A percentile compares a stretch with the other conserved stretches of the same genome.
Evolutionary conservation across 2,888 invertebrate genomes (phyloP).

Genomic region (Chymomyza amoena): DNA sequence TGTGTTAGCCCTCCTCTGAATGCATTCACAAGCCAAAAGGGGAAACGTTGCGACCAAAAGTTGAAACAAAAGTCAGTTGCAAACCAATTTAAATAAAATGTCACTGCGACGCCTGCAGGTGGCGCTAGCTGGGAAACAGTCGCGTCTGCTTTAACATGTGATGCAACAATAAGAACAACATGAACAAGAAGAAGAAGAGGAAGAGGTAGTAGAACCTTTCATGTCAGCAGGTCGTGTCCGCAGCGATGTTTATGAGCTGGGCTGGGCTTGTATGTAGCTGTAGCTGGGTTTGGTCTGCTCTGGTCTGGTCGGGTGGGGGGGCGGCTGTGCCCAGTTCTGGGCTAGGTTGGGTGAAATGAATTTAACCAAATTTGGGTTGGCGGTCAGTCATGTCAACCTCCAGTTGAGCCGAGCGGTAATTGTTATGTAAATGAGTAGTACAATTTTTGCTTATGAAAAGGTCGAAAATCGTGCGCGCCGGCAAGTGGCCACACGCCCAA

Average conservation of each 20-base stretch:
- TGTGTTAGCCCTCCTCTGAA: constrained; percentile 26
- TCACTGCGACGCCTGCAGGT: constrained; percentile 59
- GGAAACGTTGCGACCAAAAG: constrained; percentile 3
- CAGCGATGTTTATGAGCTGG: not conserved
- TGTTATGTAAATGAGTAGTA: constrained; percentile 72
- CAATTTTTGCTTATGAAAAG: constrained; percentile 65
- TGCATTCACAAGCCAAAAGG: not conserved
- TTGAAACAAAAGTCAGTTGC: constrained; percentile 48
- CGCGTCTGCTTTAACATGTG: constrained; percentile 44
- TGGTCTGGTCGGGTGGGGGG: too few relatives aligned
- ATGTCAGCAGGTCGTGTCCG: not conserved
- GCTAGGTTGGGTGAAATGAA: not conserved
- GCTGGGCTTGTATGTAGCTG: not conserved
- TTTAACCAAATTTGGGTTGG: not conserved
- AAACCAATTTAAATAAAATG: constrained; percentile 69
- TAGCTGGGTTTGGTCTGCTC: not conserved
- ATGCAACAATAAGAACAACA: constrained; percentile 18
- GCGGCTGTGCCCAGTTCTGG: too few relatives aligned
- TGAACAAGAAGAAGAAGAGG: constrained; percentile 4
- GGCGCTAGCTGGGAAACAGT: constrained; percentile 32
- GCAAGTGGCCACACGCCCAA: constrained; percentile 16
- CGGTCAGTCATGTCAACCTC: constrained; percentile 1
- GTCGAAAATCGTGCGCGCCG: constrained; percentile 43
- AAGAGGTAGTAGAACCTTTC: not conserved
- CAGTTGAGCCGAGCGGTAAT: constrained; percentile 47